phyloP scores from a whole-genome alignment of 2,113 vertebrate species.

The Astur gentilis region DNA sequence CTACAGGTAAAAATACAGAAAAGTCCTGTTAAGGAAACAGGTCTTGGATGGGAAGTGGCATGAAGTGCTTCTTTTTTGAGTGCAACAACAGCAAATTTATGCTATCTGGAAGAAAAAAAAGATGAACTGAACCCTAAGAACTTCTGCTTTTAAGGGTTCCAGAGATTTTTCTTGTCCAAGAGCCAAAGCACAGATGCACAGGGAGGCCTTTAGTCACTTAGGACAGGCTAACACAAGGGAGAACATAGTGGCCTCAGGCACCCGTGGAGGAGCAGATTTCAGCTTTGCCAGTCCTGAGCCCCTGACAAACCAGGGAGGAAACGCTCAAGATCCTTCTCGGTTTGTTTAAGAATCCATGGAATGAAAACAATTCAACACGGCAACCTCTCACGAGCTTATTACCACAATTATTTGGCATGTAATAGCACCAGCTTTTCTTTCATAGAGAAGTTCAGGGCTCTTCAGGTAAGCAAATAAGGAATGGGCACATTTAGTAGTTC shows the following conservation, averaged over 20 bases:
- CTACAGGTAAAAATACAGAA: background rate
- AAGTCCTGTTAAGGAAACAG: background rate
- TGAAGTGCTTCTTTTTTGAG: background rate
- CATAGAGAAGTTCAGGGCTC: background rate
- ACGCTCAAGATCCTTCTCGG: background rate
- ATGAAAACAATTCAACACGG: slow-evolving; percentile 16
- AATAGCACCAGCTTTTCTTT: background rate
- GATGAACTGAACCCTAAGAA: background rate
- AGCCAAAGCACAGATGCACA: background rate
- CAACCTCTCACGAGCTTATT: background rate
- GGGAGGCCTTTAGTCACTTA: background rate
- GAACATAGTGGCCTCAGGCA: background rate
- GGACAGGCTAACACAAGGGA: background rate
- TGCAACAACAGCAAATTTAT: background rate
- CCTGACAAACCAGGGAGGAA: background rate
- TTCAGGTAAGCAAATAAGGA: background rate
- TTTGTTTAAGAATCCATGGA: slow-evolving; percentile 2
- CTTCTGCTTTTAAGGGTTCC: background rate
- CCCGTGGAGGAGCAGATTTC: background rate
- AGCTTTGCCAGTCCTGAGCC: background rate
- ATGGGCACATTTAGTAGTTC: background rate
- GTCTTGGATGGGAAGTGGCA: background rate
- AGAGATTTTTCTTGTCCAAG: background rate
- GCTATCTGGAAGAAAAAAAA: background rate
- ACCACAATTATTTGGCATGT: background rate